phyloP scores from a whole-genome alignment of 2,797 vertebrate species.

The Halcyon leucocephala region DNA sequence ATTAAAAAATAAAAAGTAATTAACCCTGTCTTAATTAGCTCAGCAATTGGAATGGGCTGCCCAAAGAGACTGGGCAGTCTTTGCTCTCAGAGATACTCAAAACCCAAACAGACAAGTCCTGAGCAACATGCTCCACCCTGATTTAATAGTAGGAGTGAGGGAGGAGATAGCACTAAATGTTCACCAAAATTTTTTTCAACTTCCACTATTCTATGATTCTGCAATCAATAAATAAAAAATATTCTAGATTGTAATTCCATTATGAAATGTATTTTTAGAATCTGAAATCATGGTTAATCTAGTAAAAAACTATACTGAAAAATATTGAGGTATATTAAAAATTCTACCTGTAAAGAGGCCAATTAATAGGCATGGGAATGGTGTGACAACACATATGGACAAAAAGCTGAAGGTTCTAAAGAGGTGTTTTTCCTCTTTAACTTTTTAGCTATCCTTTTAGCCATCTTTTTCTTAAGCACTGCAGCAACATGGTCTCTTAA shows the following conservation, averaged over 20 bases:
- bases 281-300: background rate
- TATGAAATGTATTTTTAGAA: background rate
- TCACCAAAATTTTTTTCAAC: background rate
- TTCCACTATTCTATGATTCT: background rate
- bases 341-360: background rate
- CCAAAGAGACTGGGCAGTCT: background rate
- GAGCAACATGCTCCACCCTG: background rate
- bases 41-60: background rate
- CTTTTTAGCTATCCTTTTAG: background rate
- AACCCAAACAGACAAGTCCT: background rate
- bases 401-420: background rate
- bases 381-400: background rate
- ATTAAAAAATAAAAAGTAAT: background rate
- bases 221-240: background rate
- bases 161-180: background rate
- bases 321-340: background rate
- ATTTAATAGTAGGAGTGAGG: background rate
- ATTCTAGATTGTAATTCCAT: background rate
- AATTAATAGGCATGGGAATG: background rate
- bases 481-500: background rate
- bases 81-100: background rate
- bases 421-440: background rate
- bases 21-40: background rate
- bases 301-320: background rate
- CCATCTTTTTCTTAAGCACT: background rate